phyloP scores from a whole-genome alignment of 2,797 vertebrate genomes.

The Silurus lanzhouensis region DNA sequence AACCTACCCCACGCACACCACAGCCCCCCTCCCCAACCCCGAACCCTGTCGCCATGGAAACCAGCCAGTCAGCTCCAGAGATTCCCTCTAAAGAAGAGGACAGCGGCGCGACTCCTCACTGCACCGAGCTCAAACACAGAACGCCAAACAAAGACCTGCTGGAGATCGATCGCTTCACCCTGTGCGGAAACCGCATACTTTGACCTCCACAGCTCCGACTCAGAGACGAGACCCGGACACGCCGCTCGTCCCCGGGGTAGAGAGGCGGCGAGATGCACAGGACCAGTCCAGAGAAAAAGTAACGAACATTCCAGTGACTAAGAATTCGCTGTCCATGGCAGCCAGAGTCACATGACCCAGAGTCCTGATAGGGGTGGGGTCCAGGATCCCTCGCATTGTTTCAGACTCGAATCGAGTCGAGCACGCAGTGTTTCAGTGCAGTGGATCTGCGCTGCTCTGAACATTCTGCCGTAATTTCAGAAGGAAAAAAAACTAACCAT shows the following conservation, averaged over 20 bases:
- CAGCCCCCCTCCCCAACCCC: slow-evolving; percentile 69
- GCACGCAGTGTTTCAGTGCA: not conserved
- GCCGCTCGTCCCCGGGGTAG: not conserved
- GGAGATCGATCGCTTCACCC: slow-evolving; percentile 97
- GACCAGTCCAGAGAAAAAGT: slow-evolving; percentile 18
- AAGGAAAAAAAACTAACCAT: not conserved
- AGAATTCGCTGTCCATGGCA: slow-evolving; percentile 4
- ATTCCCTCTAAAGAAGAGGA: slow-evolving; percentile 60
- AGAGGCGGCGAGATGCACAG: not conserved
- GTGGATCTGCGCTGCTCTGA: not conserved
- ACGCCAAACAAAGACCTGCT: slow-evolving; percentile 88
- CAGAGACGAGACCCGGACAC: not conserved
- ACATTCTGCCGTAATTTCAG: not conserved
- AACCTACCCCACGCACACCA: slow-evolving; percentile 80
- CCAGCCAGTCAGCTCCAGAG: slow-evolving; percentile 56
- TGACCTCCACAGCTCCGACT: slow-evolving; percentile 45
- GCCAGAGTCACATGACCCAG: not conserved
- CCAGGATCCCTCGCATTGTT: not conserved
- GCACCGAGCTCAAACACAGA: slow-evolving; percentile 81
- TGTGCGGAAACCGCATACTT: slow-evolving; percentile 92
- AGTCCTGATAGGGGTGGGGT: not conserved
- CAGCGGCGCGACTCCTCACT: slow-evolving; percentile 64
- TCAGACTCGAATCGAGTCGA: not conserved
- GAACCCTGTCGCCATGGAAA: slow-evolving; percentile 66
- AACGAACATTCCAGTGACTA: slow-evolving; percentile 18